Percentiles rank a stretch among this genome's conserved stretches.
Evolutionary conservation across 2,797 vertebrate genomes (phyloP).

Genomic region (Enteromius viviparus): DNA sequence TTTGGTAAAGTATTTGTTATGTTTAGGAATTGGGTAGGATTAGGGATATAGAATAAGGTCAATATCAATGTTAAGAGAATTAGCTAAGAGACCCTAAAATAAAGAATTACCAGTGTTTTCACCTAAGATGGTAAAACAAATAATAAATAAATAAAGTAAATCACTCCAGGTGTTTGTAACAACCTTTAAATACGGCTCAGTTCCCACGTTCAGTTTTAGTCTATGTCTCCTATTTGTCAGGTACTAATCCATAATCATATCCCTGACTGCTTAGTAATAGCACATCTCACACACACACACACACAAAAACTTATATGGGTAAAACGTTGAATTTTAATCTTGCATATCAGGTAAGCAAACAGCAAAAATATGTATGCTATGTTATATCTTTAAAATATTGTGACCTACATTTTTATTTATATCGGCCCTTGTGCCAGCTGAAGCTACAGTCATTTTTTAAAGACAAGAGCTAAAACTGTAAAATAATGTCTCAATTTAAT

Average conservation of each 20-base stretch:
- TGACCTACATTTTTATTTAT: neutral
- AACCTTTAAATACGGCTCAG: neutral
- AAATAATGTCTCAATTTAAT: slow-evolving; percentile 2
- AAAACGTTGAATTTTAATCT: neutral
- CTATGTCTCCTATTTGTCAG: neutral
- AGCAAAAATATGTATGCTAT: neutral
- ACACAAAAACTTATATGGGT: neutral
- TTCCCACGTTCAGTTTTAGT: neutral
- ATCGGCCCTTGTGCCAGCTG: neutral
- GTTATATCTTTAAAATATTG: neutral
- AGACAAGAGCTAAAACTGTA: neutral
- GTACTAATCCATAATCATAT: neutral
- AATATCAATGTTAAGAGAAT: no score
- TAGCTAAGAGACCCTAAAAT: no score
- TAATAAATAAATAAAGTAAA: no score
- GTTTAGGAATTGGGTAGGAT: no score
- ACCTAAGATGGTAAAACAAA: neutral
- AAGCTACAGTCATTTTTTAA: neutral
- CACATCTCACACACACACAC: neutral
- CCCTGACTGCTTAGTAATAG: neutral
- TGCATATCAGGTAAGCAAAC: neutral
- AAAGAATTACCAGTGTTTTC: neutral
- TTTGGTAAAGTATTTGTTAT: no score
- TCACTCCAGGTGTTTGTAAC: neutral
- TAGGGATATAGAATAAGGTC: no score